Base-by-base conservation (phyloP, 2,113 vertebrate genomes). In the Heterotis niloticus region DNA sequence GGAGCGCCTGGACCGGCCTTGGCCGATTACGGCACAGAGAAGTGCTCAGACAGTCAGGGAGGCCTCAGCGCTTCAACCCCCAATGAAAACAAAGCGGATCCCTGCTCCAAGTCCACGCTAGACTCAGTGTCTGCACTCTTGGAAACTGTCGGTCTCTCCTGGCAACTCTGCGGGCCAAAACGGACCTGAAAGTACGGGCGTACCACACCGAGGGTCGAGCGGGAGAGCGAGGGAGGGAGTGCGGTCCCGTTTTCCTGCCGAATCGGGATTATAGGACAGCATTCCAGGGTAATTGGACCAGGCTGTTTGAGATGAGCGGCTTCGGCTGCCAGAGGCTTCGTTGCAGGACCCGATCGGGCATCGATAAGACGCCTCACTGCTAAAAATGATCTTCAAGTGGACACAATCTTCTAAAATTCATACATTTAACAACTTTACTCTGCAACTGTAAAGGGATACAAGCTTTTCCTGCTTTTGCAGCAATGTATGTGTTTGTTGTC, bases 281-380 rank as follows among this genome's bases (percentile, higher is more conserved):
- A 81, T 83, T 86, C 75, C 64, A 69, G 83, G 82, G 80, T 88
- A 89, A 90, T 89, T 87, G 84, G 81, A 80, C 67, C 26, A 64
- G 74, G 76, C 78, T 85, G 83, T 82, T 85, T 80, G 82, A 82
- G 78, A 68, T 85, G 83, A 59, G 18, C 65, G 14, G 34, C 28
- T 26, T 13, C 10, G 7, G n/a, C 77, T 60, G 77, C 66, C 18
- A 34, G 56, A 78, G 26, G 24, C 57, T 44, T 59, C 70, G 20
- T 18, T 18, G 66, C 28, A 78, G 26, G 51, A 28, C 9, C 44
- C 14, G 26, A 9, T 57, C 62, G 26, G 24, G 74, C 26, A 34
- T 60, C 56, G 44, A 5, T 16, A 24, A 28, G 67, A 44, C 16
- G 20, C 11, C 51, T 26, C 26, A 60, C 7, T 59, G 23, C 23